Evolutionary conservation across 2,888 invertebrate genomes (phyloP).

Genomic region (Vesta saturnalis): DNA sequence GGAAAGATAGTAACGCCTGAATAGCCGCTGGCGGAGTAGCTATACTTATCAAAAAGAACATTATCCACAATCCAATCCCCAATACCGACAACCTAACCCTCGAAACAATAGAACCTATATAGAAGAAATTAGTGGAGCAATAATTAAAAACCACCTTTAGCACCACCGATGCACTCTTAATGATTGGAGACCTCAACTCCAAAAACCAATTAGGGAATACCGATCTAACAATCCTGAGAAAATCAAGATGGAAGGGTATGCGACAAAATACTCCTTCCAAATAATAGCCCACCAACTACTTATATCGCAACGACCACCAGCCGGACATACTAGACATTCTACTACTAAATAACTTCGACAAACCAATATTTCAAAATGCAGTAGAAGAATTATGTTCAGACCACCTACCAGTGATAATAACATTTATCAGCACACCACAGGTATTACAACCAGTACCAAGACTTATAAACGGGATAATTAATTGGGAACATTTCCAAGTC

Average conservation of each 20-base stretch:
- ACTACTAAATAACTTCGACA: too few relatives aligned
- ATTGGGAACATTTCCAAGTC: background rate
- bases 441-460: background rate
- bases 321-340: slow-evolving; percentile 25
- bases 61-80: background rate
- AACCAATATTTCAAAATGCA: too few relatives aligned
- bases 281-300: slow-evolving; percentile 19
- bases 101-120: background rate
- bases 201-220: slow-evolving; percentile 25
- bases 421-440: background rate
- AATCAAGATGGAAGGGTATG: slow-evolving; percentile 12
- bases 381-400: slow-evolving; percentile 23
- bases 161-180: slow-evolving; percentile 14
- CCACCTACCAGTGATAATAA: slow-evolving; percentile 20
- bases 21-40: background rate
- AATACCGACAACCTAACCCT: background rate
- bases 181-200: slow-evolving; percentile 20
- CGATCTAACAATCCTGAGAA: slow-evolving; percentile 23
- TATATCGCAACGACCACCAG: slow-evolving; percentile 14
- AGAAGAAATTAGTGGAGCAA: background rate
- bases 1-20: background rate
- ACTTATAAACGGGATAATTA: background rate
- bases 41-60: background rate
- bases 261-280: background rate
- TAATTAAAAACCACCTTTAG: slow-evolving; percentile 7